These are phyloP conservation scores for Atta cephalotes DNA, from an alignment of 1,140 invertebrate species.

Conservation along the genomic window DNA sequence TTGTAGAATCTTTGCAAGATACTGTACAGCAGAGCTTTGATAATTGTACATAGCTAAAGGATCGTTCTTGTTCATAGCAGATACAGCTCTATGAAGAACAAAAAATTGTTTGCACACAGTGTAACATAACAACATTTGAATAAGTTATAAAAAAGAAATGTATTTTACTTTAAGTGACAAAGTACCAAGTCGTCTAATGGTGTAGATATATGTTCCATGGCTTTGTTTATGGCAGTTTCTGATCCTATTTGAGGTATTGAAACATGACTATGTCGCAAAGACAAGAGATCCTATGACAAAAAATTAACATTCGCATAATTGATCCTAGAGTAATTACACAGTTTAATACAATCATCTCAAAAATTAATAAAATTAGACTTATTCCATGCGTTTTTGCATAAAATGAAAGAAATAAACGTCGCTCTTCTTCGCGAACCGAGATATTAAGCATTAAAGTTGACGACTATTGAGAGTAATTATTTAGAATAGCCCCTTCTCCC, in stretches of 20 bases:
- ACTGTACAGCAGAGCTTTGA: slow-evolving; percentile 92
- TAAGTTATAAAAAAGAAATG: not conserved
- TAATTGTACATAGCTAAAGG: slow-evolving; percentile 92
- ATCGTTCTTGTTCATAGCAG: slow-evolving; percentile 85
- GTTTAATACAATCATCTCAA: too few relatives aligned
- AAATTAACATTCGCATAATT: slow-evolving; percentile 48
- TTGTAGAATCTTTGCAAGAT: slow-evolving; percentile 92
- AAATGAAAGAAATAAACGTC: too few relatives aligned
- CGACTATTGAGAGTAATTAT: too few relatives aligned
- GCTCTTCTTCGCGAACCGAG: too few relatives aligned
- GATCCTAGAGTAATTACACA: not conserved
- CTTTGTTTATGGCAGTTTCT: slow-evolving; percentile 90
- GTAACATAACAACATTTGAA: not conserved
- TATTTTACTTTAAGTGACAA: slow-evolving; percentile 90
- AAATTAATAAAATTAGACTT: too few relatives aligned
- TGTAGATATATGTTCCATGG: slow-evolving; percentile 90
- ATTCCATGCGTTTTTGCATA: too few relatives aligned
- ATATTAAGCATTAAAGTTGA: too few relatives aligned
- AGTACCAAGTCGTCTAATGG: slow-evolving; percentile 94
- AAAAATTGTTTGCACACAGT: slow-evolving; percentile 8
- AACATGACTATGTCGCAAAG: slow-evolving; percentile 92
- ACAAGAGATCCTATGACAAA: slow-evolving; percentile 88
- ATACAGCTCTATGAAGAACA: not conserved
- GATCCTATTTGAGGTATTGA: slow-evolving; percentile 90
- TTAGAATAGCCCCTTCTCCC: too few relatives aligned